These are phyloP conservation scores for Allacma fusca DNA, from an alignment of 2,888 invertebrate genomes.

Conservation along the genomic window DNA sequence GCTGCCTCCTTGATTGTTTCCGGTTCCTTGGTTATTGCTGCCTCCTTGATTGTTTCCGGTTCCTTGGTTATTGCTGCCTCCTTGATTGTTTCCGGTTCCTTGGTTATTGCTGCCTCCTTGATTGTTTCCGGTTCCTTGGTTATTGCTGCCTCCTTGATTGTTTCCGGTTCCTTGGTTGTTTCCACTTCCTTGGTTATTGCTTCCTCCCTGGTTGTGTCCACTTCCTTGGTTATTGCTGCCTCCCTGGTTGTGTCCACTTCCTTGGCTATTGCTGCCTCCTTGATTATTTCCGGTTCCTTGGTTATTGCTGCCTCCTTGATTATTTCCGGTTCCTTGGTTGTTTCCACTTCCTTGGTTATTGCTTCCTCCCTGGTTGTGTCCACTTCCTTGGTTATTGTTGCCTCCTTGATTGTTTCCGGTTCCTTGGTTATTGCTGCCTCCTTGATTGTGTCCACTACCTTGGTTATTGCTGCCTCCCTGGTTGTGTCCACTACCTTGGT, in stretches of 20 bases:
- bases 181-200: too few species aligned
- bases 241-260: neutral
- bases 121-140: neutral
- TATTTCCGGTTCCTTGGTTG: slow-evolving; percentile 1
- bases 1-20: slow-evolving; percentile 7
- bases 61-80: slow-evolving; percentile 9
- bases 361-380: neutral
- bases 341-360: slow-evolving; percentile 23
- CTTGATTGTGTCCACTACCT: neutral
- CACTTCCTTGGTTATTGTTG: too few species aligned
- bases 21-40: slow-evolving; percentile 23
- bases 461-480: neutral
- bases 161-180: too few species aligned
- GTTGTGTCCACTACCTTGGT: neutral
- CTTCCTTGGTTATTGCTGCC: slow-evolving; percentile 5
- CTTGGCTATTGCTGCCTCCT: slow-evolving; percentile 32
- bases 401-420: too few species aligned
- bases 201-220: neutral
- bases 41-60: slow-evolving; percentile 14
- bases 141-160: neutral
- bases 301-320: slow-evolving; percentile 9
- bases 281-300: slow-evolving; percentile 17
- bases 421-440: slow-evolving; percentile 8
- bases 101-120: slow-evolving; percentile 25
- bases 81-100: neutral